phyloP scores from a whole-genome alignment of 2,797 vertebrate species.

The Lagorchestes hirsutus region DNA sequence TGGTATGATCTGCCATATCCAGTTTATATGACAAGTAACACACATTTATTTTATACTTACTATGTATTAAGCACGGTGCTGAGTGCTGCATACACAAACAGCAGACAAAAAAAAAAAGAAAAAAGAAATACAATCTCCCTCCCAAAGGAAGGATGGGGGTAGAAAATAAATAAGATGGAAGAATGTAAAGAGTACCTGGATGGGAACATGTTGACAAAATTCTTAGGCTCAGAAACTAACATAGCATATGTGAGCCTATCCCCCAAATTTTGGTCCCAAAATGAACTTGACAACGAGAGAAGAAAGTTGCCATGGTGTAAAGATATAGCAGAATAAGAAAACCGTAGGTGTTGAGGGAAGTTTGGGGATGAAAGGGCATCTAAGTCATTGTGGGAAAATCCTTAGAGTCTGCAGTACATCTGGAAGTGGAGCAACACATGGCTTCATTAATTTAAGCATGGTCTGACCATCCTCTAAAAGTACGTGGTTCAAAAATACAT shows the following conservation, averaged over 20 bases:
- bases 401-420: not conserved
- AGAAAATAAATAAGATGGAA: too few species aligned
- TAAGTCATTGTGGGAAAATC: not conserved
- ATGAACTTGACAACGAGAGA: not conserved
- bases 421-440: not conserved
- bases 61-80: too few species aligned
- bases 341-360: too few species aligned
- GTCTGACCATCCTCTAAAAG: not conserved
- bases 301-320: not conserved
- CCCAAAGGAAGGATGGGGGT: too few species aligned
- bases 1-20: not conserved
- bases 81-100: too few species aligned
- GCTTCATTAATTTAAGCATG: too few species aligned
- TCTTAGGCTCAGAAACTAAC: too few species aligned
- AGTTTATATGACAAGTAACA: not conserved
- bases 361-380: too few species aligned
- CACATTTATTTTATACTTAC: not conserved
- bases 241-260: not conserved
- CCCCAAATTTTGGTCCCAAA: not conserved
- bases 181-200: too few species aligned
- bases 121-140: too few species aligned
- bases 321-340: not conserved
- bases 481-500: not conserved
- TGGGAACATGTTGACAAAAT: not conserved
- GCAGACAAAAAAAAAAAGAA: too few species aligned